Percentiles rank a stretch among this genome's conserved stretches.
phyloP scores from a whole-genome alignment of 2,888 invertebrate genomes.

The Tipula confusa region DNA sequence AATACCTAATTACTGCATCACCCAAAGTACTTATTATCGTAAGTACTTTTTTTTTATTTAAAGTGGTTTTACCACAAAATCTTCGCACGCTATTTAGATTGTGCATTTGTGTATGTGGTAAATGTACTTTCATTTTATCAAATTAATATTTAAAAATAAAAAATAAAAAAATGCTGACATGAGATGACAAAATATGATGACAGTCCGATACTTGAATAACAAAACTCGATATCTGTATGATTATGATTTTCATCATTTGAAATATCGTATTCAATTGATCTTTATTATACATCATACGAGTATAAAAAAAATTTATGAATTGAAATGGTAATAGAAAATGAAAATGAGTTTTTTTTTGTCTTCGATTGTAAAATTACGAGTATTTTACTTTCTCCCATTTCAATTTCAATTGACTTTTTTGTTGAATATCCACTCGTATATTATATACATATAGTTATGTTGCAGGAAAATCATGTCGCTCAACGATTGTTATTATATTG shows the following conservation, averaged over 20 bases:
- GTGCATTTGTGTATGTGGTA: neutral
- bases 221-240: neutral
- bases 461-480: conserved; percentile 1
- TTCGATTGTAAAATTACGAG: conserved; percentile 8
- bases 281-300: too few relatives aligned
- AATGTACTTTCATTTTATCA: conserved; percentile 20
- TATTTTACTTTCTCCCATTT: conserved; percentile 3
- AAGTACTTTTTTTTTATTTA: neutral
- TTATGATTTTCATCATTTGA: neutral
- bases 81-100: neutral
- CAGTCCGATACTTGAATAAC: neutral
- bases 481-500: neutral
- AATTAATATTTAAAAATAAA: neutral
- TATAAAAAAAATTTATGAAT: neutral
- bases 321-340: neutral
- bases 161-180: neutral
- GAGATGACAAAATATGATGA: conserved; percentile 1
- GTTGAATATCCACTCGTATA: neutral
- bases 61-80: neutral
- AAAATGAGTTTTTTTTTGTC: conserved; percentile 13
- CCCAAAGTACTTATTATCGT: neutral
- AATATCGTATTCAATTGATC: neutral
- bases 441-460: neutral
- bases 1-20: neutral
- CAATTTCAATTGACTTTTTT: neutral